phyloP scores from a whole-genome alignment of 2,888 invertebrate species.

The Labia minor region DNA sequence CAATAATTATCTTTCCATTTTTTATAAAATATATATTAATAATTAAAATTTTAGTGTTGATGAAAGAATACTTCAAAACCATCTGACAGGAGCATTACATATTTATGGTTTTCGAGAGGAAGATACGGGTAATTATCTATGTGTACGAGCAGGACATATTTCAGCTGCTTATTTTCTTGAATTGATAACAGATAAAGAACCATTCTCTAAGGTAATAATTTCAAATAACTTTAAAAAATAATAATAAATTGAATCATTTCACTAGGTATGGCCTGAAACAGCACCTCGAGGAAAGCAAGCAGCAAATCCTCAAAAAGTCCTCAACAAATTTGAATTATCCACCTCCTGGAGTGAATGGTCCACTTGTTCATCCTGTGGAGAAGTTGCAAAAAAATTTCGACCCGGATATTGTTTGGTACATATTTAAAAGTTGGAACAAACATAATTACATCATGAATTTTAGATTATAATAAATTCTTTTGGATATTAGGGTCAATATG shows the following conservation, averaged over 20 bases:
- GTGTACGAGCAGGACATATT: conserved; percentile 39
- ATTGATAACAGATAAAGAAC: conserved; percentile 39
- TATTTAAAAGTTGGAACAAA: too few species aligned
- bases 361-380: conserved; percentile 49
- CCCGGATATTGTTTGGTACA: conserved; percentile 50
- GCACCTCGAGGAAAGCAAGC: conserved; percentile 27
- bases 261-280: conserved; percentile 27
- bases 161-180: conserved; percentile 43
- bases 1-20: too few species aligned
- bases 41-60: conserved; percentile 31
- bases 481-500: too few species aligned
- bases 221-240: neutral
- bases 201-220: conserved; percentile 33
- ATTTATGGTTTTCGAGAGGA: conserved; percentile 40
- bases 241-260: neutral
- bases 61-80: conserved; percentile 38
- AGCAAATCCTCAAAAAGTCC: conserved; percentile 29
- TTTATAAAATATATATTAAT: too few species aligned
- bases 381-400: conserved; percentile 45
- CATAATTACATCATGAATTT: too few species aligned
- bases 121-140: conserved; percentile 47
- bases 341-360: conserved; percentile 55
- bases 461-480: too few species aligned
- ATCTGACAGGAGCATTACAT: conserved; percentile 39
- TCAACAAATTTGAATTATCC: conserved; percentile 37